Evolutionary conservation across 2,888 invertebrate species (phyloP), one percentile per base, ranked within the genome.

Genomic region (Loripinus fragilis): DNA sequence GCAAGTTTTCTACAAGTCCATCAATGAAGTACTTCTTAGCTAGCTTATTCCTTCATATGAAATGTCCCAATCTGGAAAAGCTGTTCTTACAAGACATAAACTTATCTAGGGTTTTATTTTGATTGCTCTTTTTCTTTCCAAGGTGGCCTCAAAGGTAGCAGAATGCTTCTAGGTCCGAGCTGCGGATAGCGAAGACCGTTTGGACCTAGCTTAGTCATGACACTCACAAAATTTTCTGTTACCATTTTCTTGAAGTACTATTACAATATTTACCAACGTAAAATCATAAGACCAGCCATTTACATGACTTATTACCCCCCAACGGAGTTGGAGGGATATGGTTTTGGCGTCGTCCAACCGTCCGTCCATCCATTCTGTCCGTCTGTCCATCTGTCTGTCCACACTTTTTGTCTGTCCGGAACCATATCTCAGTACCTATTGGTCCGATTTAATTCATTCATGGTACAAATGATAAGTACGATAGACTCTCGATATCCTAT

Each of bases 21-120:
- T 52, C 70, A 35, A 70, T 55, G 23, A 70, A 70, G n/a, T 52
- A 70, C 35, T 70, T 70, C 52, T 35, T 30, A 2, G 52, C 70
- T 8, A 70, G n/a, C n/a, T 35, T 70, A 33, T 70, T 55, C 23
- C 70, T 50, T 10, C n/a, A n/a, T 70, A 70, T 0, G 10, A 10
- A 20, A 12, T 33, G 17, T 50, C 35, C 70, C 70, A 70, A 38
- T 70, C 70, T 8, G 70, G 55, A 25, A 35, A 70, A 7, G 70
- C 52, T 25, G 52, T 70, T 55, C 38, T 52, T n/a, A 55, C 52
- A 28, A 52, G 33, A 33, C 70, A 70, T 70, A 33, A 30, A 69
- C 28, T 45, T 48, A 28, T 69, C 69, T 20, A 70, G 23, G 33
- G 52, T 38, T 45, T 69, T 28, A 25, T 28, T 33, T 23, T 28